These are phyloP conservation scores for Ornithoptera alexandrae DNA, from an alignment of 2,888 invertebrate genomes.

Conservation along the genomic window DNA sequence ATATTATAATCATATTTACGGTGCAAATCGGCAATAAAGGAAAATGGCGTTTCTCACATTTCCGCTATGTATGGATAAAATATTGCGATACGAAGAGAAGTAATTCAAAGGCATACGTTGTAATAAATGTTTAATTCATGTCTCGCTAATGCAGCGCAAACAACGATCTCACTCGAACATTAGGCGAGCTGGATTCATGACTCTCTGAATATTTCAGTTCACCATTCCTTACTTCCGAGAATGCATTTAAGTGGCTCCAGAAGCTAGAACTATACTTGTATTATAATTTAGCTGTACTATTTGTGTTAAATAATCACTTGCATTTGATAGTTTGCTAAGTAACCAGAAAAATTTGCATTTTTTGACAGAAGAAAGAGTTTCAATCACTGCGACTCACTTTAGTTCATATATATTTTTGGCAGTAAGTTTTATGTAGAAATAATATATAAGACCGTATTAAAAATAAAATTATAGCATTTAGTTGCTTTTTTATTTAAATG, in stretches of 20 bases:
- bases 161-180: not conserved
- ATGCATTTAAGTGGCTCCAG: not conserved
- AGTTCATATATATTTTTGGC: too few species aligned
- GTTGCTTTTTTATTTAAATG: too few species aligned
- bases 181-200: not conserved
- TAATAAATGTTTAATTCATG: not conserved
- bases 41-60: too few species aligned
- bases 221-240: not conserved
- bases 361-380: not conserved
- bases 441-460: too few species aligned
- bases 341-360: not conserved
- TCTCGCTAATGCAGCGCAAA: not conserved
- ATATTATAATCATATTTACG: too few species aligned
- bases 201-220: conserved; percentile 6
- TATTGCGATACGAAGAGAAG: too few species aligned
- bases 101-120: too few species aligned
- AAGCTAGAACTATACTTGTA: conserved; percentile 1
- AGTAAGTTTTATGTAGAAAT: too few species aligned
- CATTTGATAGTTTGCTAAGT: not conserved
- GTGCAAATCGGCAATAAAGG: too few species aligned
- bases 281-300: not conserved
- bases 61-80: too few species aligned
- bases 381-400: too few species aligned
- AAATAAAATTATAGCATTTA: too few species aligned
- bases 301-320: conserved; percentile 1